These are phyloP conservation scores for Raja brachyura DNA, from an alignment of 2,113 vertebrate species.

Conservation along the genomic window DNA sequence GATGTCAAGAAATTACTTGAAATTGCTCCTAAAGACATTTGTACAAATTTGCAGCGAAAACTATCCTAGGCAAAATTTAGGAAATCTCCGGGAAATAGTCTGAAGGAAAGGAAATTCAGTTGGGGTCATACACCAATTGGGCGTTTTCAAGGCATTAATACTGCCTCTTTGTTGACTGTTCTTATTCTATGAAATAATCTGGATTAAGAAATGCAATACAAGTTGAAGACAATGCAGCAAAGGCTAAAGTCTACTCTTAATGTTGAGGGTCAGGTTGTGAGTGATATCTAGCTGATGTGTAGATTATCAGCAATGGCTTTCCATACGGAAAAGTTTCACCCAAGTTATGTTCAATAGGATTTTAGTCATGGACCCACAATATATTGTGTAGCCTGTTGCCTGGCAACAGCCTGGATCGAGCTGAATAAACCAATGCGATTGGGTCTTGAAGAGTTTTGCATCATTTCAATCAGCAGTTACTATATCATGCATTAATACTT, in stretches of 20 bases:
- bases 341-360: neutral
- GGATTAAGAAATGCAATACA: neutral
- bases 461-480: too few species aligned
- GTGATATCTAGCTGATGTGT: neutral
- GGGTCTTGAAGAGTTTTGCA: neutral
- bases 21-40: neutral
- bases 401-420: neutral
- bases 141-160: neutral
- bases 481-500: too few species aligned
- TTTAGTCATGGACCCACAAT: neutral
- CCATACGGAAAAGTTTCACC: neutral
- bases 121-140: neutral
- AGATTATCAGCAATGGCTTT: neutral
- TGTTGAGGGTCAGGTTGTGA: neutral
- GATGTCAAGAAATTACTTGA: neutral
- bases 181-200: too few species aligned
- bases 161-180: neutral
- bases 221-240: neutral
- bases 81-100: neutral
- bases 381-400: neutral
- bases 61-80: neutral
- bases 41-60: neutral
- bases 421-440: neutral
- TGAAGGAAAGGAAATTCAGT: neutral
- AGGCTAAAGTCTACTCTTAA: neutral